These are phyloP conservation scores for Aphelocoma coerulescens DNA, from an alignment of 2,113 vertebrate genomes.

Conservation along the genomic window DNA sequence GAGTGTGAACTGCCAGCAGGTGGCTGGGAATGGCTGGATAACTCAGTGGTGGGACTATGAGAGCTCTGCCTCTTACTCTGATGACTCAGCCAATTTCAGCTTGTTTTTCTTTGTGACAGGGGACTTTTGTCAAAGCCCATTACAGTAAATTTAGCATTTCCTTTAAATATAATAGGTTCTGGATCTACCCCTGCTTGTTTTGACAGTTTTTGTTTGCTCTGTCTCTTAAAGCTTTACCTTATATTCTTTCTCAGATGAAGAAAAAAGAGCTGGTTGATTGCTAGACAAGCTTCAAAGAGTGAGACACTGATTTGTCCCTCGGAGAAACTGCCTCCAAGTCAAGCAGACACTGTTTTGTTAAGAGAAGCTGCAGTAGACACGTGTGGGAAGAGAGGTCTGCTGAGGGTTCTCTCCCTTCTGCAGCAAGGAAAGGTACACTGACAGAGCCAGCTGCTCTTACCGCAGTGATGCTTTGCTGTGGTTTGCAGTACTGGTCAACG, in stretches of 20 bases:
- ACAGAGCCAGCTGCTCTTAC: not conserved
- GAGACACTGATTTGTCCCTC: not conserved
- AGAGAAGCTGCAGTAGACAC: not conserved
- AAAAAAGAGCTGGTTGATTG: not conserved
- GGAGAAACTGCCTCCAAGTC: not conserved
- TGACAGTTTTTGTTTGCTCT: not conserved
- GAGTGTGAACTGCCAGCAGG: conserved; percentile 53
- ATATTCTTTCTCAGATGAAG: not conserved
- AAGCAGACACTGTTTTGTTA: not conserved
- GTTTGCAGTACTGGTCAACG: not conserved
- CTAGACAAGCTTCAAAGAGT: not conserved
- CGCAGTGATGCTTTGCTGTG: not conserved
- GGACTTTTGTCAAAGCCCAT: not conserved
- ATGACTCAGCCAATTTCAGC: not conserved
- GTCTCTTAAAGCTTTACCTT: not conserved
- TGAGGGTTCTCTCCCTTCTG: not conserved
- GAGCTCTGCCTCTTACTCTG: not conserved
- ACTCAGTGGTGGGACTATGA: not conserved
- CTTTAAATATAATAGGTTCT: not conserved
- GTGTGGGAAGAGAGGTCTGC: not conserved
- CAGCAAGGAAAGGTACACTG: not conserved
- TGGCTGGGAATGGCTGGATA: conserved; percentile 39
- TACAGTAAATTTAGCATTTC: not conserved
- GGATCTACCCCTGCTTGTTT: not conserved
- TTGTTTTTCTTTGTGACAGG: not conserved